These are phyloP conservation scores for Muntiacus reevesi DNA, from an alignment of 2,113 vertebrate genomes.

Conservation along the genomic window DNA sequence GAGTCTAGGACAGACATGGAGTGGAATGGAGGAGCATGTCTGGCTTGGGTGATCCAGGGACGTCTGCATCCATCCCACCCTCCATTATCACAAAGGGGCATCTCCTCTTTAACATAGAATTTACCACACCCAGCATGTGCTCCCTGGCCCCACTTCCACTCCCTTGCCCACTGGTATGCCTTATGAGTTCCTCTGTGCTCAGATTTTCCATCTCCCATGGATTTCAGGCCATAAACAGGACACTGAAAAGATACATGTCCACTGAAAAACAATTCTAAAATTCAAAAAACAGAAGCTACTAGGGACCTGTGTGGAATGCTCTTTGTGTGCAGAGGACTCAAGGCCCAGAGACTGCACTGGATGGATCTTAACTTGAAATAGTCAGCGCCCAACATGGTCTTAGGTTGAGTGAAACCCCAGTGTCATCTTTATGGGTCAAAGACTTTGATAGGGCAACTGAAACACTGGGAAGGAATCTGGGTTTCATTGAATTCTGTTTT, in stretches of 20 bases:
- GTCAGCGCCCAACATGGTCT: neutral
- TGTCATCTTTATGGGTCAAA: neutral
- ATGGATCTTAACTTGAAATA: neutral
- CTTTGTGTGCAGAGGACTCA: neutral
- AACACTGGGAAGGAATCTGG: neutral
- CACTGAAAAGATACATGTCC: neutral
- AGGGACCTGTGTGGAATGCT: neutral
- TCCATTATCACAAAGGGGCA: neutral
- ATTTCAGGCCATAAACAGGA: neutral
- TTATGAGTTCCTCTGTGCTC: neutral
- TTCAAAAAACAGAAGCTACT: neutral
- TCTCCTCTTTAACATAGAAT: neutral
- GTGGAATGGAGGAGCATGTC: neutral
- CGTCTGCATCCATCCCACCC: neutral
- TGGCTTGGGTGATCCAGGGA: neutral
- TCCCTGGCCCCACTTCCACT: neutral
- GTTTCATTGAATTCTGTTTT: neutral
- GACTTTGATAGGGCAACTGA: neutral
- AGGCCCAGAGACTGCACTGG: neutral
- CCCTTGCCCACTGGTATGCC: no score
- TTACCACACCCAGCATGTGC: no score
- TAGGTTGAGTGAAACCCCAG: neutral
- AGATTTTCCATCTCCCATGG: neutral
- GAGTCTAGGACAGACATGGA: neutral
- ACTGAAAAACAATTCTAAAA: neutral